These are phyloP conservation scores for Carposina sasakii DNA, from an alignment of 1,140 invertebrate genomes.

Conservation along the genomic window DNA sequence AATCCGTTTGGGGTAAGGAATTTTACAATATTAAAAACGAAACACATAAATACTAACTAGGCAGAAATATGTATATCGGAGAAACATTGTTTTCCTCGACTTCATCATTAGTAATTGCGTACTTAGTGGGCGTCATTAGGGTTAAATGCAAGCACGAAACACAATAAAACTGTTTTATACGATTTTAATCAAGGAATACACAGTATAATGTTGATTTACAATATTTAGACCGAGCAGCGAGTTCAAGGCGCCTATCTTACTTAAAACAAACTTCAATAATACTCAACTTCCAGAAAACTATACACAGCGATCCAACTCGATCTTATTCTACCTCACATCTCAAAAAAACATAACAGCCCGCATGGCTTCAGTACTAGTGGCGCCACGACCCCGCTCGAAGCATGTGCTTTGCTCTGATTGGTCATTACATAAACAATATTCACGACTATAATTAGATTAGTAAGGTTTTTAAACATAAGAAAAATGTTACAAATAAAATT, in stretches of 20 bases:
- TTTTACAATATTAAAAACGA: too few species aligned
- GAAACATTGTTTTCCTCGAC: too few species aligned
- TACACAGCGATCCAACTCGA: neutral
- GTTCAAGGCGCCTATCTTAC: neutral
- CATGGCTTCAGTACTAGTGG: neutral
- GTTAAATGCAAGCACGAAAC: neutral
- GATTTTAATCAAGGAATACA: neutral
- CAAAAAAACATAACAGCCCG: neutral
- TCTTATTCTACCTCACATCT: neutral
- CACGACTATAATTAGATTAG: neutral
- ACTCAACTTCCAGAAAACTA: neutral
- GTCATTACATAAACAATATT: neutral
- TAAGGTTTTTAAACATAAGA: neutral
- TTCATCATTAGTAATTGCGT: too few species aligned
- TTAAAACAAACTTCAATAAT: neutral
- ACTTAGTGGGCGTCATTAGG: neutral
- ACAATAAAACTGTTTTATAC: neutral
- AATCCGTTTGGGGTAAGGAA: slow-evolving; percentile 18
- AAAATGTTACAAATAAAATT: neutral
- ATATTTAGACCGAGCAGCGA: neutral
- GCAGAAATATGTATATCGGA: too few species aligned
- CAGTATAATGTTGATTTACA: neutral
- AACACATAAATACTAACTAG: too few species aligned
- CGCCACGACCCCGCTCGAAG: neutral
- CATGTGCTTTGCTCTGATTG: neutral